Percentiles rank a stretch among this genome's conserved stretches.
These are phyloP conservation scores for Darevskia mixta DNA, from an alignment of 2,797 vertebrate species.

Conservation along the genomic window DNA sequence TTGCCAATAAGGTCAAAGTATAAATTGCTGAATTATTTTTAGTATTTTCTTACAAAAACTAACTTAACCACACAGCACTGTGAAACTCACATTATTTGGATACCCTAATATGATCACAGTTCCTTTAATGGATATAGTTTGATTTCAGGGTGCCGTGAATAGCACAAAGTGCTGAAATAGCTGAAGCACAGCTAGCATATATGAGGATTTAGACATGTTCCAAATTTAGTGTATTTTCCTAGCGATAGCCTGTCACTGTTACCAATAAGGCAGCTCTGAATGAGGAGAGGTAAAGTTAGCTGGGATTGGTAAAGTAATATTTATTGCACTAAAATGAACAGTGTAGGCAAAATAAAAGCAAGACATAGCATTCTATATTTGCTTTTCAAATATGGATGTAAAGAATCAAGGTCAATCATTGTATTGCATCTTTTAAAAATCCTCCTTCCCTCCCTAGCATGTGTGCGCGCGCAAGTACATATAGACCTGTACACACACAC, in stretches of 20 bases:
- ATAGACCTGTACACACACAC: too few species aligned
- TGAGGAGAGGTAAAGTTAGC: background rate
- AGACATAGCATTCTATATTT: background rate
- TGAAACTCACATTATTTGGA: background rate
- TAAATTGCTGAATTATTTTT: background rate
- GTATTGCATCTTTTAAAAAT: background rate
- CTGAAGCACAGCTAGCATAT: background rate
- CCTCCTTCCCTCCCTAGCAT: background rate
- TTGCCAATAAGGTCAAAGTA: background rate
- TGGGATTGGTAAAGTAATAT: background rate
- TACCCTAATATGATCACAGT: background rate
- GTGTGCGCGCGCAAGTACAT: too few species aligned
- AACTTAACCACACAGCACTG: background rate
- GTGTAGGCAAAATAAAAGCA: accelerated
- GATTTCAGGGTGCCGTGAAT: background rate
- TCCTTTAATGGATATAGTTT: background rate
- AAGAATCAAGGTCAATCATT: background rate
- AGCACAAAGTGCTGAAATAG: background rate
- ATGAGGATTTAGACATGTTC: background rate
- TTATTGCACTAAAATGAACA: background rate
- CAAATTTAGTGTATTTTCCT: background rate
- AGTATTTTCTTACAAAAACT: background rate
- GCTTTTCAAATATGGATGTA: background rate
- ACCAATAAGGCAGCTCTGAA: background rate
- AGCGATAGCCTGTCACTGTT: background rate